phyloP scores from a whole-genome alignment of 2,797 vertebrate genomes.

The Sebastes hubbsi region DNA sequence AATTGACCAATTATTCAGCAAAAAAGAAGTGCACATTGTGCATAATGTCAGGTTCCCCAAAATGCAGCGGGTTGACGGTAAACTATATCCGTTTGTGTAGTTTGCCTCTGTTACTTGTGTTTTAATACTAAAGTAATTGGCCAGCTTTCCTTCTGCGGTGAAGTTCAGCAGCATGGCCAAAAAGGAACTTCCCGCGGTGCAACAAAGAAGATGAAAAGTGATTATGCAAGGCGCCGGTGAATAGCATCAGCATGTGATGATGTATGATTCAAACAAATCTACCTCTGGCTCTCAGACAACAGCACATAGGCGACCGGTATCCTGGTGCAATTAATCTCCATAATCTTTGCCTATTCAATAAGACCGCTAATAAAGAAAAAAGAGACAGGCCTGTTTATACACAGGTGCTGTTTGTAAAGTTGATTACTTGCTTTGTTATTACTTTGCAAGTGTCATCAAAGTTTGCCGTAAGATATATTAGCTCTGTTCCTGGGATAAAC shows the following conservation, averaged over 20 bases:
- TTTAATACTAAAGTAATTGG: conserved; percentile 71
- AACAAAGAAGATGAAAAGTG: conserved; percentile 36
- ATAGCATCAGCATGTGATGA: conserved; percentile 49
- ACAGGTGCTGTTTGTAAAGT: conserved; percentile 21
- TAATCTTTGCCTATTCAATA: conserved; percentile 44
- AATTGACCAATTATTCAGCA: conserved; percentile 81
- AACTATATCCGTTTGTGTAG: conserved; percentile 45
- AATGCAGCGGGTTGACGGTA: conserved; percentile 59
- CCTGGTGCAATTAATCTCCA: conserved; percentile 69
- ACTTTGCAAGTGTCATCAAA: conserved; percentile 25
- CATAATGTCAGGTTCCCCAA: conserved; percentile 64
- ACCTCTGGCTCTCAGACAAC: conserved; percentile 39
- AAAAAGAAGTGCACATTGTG: conserved; percentile 77
- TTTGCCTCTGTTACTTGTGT: conserved; percentile 59
- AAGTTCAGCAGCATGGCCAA: conserved; percentile 45
- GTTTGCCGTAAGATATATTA: conserved; percentile 25
- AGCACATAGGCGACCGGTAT: conserved; percentile 22
- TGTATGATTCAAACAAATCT: conserved; percentile 69
- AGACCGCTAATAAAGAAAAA: conserved; percentile 11
- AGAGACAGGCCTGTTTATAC: conserved; percentile 14
- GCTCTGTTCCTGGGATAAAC: not conserved
- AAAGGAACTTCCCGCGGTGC: conserved; percentile 43
- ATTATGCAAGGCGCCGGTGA: conserved; percentile 49
- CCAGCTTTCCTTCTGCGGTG: conserved; percentile 51
- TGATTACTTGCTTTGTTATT: conserved; percentile 44